Conservation (phyloP, 1,140 invertebrate species). For the Macrosteles quadrilineatus region DNA sequence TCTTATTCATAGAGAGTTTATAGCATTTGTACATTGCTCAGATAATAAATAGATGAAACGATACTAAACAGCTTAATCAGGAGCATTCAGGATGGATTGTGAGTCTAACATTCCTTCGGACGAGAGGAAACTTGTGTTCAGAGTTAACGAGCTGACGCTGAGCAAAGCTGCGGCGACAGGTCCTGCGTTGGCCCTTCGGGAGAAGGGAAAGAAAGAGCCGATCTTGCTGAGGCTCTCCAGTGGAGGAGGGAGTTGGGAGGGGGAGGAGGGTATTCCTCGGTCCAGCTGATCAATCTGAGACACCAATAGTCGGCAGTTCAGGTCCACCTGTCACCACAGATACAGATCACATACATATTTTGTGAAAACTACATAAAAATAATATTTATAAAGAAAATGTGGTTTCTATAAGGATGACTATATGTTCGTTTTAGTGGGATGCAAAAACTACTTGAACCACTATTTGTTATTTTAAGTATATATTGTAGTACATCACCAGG, state of each 20-base stretch:
- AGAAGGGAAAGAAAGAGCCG: slow-evolving; percentile 45
- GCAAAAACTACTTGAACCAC: too few relatives aligned
- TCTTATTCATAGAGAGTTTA: too few relatives aligned
- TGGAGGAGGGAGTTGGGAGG: background rate
- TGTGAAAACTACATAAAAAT: background rate
- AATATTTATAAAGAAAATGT: too few relatives aligned
- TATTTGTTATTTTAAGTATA: too few relatives aligned
- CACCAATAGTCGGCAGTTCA: slow-evolving; percentile 20
- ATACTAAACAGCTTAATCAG: too few relatives aligned
- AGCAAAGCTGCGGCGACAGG: slow-evolving; percentile 35
- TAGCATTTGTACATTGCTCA: too few relatives aligned
- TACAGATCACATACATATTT: background rate
- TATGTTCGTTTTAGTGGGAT: too few relatives aligned
- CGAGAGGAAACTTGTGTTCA: slow-evolving; percentile 44
- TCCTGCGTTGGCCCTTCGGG: slow-evolving; percentile 33
- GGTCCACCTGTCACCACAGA: slow-evolving; percentile 27
- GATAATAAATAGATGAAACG: too few relatives aligned
- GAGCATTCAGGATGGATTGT: slow-evolving; percentile 74
- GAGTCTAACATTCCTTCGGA: slow-evolving; percentile 66
- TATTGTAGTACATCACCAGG: too few relatives aligned
- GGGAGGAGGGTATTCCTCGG: background rate
- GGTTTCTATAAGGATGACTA: too few relatives aligned
- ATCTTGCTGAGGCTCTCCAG: slow-evolving; percentile 33
- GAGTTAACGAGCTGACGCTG: slow-evolving; percentile 41
- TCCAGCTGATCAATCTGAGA: slow-evolving; percentile 29